phyloP scores from a whole-genome alignment of 2,797 vertebrate genomes.

The Emys orbicularis region DNA sequence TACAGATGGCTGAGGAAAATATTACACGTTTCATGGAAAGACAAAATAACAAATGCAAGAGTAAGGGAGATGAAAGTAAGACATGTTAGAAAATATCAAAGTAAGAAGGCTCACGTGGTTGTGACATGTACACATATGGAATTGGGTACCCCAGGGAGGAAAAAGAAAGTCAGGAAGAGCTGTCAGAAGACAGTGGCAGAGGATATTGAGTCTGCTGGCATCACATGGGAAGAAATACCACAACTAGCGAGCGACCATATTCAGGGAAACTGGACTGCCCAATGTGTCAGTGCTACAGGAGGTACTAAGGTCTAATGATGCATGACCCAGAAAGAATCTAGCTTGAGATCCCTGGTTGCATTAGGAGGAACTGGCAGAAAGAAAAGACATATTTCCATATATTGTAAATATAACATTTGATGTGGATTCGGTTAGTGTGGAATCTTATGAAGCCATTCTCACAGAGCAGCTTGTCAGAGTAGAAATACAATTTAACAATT shows the following conservation, averaged over 20 bases:
- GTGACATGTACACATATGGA: no score
- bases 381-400: background rate
- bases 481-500: background rate
- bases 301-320: background rate
- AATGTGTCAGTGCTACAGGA: background rate
- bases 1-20: no score
- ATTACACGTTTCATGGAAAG: no score
- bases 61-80: no score
- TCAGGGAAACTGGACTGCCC: background rate
- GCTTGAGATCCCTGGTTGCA: rapidly evolving
- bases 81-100: no score
- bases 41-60: no score
- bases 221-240: no score
- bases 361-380: background rate
- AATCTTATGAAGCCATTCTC: rapidly evolving
- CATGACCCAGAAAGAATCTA: rapidly evolving
- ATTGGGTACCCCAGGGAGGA: no score
- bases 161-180: no score
- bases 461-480: background rate
- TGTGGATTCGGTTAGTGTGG: rapidly evolving
- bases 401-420: background rate
- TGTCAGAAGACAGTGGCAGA: no score
- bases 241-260: background rate
- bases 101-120: no score
- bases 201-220: no score